Conservation (phyloP, 2,113 vertebrate species). For the Peromyscus polionotus region DNA sequence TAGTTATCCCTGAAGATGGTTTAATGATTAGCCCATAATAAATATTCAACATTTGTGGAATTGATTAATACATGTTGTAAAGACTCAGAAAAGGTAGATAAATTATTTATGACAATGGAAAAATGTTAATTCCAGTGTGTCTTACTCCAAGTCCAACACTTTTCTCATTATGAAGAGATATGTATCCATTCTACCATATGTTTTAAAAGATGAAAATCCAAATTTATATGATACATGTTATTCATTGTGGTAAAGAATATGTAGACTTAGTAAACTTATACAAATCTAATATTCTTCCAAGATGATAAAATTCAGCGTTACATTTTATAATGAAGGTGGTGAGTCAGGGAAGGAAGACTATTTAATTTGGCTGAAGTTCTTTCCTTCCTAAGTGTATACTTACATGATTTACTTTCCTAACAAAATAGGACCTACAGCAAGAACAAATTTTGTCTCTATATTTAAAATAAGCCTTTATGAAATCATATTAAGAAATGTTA, state of each 20-base stretch:
- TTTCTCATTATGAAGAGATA: slow-evolving; percentile 5
- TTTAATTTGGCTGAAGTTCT: slow-evolving; percentile 66
- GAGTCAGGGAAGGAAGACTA: slow-evolving; percentile 28
- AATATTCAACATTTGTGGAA: not conserved
- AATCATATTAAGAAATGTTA: slow-evolving; percentile 59
- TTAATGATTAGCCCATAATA: not conserved
- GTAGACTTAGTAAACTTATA: slow-evolving; percentile 14
- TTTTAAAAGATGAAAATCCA: slow-evolving; percentile 35
- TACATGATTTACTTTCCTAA: slow-evolving; percentile 26
- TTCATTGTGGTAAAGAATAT: slow-evolving; percentile 47
- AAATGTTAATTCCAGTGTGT: not conserved
- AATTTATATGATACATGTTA: slow-evolving; percentile 41
- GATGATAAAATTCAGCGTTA: slow-evolving; percentile 34
- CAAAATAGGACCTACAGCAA: not conserved
- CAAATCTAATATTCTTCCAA: not conserved
- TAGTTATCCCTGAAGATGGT: not conserved
- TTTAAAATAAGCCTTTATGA: slow-evolving; percentile 73
- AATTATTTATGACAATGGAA: not conserved
- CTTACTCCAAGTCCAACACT: not conserved
- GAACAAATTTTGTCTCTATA: slow-evolving; percentile 60
- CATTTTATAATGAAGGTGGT: slow-evolving; percentile 51
- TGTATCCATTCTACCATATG: not conserved
- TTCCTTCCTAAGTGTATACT: slow-evolving; percentile 59
- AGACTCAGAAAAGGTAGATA: not conserved
- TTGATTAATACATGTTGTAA: not conserved